Conservation (phyloP, 2,888 invertebrate genomes). For the Apamea anceps region DNA sequence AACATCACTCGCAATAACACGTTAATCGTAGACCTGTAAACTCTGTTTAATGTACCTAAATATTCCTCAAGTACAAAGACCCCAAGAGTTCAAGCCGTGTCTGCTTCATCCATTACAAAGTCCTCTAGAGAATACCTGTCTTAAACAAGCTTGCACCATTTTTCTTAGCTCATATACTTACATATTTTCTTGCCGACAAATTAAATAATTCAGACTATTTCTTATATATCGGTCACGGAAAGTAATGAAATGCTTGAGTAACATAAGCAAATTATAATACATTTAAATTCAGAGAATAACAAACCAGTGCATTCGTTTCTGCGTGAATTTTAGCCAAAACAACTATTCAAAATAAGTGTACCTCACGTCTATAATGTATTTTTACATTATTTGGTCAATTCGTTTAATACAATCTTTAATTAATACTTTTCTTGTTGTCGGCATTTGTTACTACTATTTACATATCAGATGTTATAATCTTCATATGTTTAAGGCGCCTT, state of each 20-base stretch:
- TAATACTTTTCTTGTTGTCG: background rate
- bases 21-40: slow-evolving; percentile 17
- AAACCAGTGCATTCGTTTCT: background rate
- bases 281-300: background rate
- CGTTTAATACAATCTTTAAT: background rate
- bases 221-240: slow-evolving; percentile 5
- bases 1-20: slow-evolving; percentile 25
- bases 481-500: too few relatives aligned
- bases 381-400: background rate
- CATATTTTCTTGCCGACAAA: slow-evolving; percentile 45
- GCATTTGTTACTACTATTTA: background rate
- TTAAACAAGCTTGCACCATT: slow-evolving; percentile 50
- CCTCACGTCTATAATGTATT: background rate
- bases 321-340: background rate
- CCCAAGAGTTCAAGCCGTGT: slow-evolving; percentile 43
- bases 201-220: slow-evolving; percentile 33
- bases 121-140: slow-evolving; percentile 54
- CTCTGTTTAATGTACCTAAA: slow-evolving; percentile 25
- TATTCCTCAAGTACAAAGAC: slow-evolving; percentile 41
- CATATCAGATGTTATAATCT: background rate
- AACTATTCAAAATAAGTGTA: slow-evolving; percentile 2
- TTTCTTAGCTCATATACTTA: slow-evolving; percentile 37
- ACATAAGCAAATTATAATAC: background rate
- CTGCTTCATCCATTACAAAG: slow-evolving; percentile 59
- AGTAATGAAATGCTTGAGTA: background rate